Percentiles rank a stretch among this genome's conserved stretches.
Conservation (phyloP, 1,140 invertebrate genomes). For the Spodoptera litura region DNA sequence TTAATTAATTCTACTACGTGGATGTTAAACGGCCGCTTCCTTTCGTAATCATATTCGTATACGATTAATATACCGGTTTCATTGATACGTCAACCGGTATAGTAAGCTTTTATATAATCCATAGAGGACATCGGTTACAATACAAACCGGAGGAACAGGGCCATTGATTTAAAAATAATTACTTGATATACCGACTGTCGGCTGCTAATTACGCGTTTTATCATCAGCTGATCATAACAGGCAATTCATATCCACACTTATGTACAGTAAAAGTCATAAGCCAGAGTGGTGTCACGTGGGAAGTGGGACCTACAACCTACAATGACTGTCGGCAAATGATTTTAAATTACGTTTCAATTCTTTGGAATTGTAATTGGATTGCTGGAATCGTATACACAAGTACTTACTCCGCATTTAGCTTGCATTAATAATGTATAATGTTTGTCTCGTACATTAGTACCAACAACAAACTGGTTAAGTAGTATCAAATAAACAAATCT, state of each 20-base stretch:
- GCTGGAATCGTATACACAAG: too few relatives aligned
- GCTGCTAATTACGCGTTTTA: neutral
- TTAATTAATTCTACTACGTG: conserved; percentile 65
- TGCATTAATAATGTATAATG: neutral
- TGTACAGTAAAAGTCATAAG: conserved; percentile 1
- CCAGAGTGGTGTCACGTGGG: neutral
- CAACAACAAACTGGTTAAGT: conserved; percentile 19
- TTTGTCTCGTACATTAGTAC: conserved; percentile 3
- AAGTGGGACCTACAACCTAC: neutral
- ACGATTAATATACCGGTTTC: conserved; percentile 58
- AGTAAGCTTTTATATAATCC: conserved; percentile 10
- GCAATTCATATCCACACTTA: neutral
- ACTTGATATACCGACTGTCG: neutral
- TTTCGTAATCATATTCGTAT: conserved; percentile 65
- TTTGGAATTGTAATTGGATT: too few relatives aligned
- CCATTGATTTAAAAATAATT: neutral
- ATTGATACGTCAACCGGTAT: conserved; percentile 41
- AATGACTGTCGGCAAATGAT: neutral
- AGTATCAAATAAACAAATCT: conserved; percentile 14
- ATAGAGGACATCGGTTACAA: conserved; percentile 35
- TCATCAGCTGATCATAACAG: neutral
- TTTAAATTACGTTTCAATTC: neutral
- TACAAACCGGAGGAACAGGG: conserved; percentile 24
- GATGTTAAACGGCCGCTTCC: conserved; percentile 66
- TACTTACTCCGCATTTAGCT: too few relatives aligned